Evolutionary conservation across 2,888 invertebrate species (phyloP), one percentile per base, ranked within the genome.

Genomic region (Molorchus minor): DNA sequence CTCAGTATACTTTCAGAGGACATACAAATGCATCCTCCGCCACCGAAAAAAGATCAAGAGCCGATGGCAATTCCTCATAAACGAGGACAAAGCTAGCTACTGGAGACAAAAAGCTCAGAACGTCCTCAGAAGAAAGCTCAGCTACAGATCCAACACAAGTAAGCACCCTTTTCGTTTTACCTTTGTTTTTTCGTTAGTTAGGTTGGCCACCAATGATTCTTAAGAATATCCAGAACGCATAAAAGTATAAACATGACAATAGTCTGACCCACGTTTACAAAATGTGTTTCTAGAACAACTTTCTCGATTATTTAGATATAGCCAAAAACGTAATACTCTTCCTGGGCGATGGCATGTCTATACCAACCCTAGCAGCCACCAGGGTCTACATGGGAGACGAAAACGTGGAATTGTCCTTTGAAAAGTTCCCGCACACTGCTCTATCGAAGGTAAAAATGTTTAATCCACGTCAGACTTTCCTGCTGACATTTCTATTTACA

Each of bases 321-420:
- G 90, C 90, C 0, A 89, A 88, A 76, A 94, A 94, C 78, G 84
- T 93, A 0, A 92, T 94, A 54, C 75, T 94, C 56, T 93, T 94
- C 74, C 81, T 95, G 13, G 94, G 94, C 0, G 94, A 95, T 74
- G 94, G 94, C 1, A 93, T 95, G 93, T 92, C 93, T 17, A 83
- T 93, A 46, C 84, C 93, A 0, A 94, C 94, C 0, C 79, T 93
- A 10, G 87, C 91, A 0, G 92, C 93, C 0, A 86, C 92, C 0
- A 84, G 94, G 64, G 87, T 87, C 0, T 87, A 89, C 70, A 80
- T 89, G 10, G 93, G 92, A 0, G 93, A 92, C 0, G 93, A 93
- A 78, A 90, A 91, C 68, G 79, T 85, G 13, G 80, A 83, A 30
- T 82, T 94, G 0, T 85, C 86, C 47, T 93, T 93, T 71, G 94